These are phyloP conservation scores for Penaeus monodon DNA, from an alignment of 2,888 invertebrate species.

Conservation along the genomic window DNA sequence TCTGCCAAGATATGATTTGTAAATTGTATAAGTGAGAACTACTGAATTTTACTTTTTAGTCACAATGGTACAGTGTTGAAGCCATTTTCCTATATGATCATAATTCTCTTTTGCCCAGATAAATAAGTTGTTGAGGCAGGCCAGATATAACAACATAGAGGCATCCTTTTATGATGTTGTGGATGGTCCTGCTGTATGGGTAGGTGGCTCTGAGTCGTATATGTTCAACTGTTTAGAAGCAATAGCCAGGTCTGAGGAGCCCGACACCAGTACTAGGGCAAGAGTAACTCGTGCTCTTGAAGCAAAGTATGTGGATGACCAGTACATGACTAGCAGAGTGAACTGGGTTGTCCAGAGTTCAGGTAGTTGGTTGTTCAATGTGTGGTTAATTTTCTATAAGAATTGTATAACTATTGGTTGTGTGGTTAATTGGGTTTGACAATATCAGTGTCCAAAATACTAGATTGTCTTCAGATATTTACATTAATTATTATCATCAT, in stretches of 20 bases:
- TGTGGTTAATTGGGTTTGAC: no score
- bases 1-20: no score
- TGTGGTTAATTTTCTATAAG: not conserved
- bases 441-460: no score
- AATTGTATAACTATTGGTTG: no score
- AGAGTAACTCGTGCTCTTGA: constrained; percentile 87
- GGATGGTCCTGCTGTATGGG: constrained; percentile 74
- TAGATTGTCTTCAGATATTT: no score
- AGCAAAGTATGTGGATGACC: constrained; percentile 73
- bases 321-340: constrained; percentile 89
- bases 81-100: not conserved
- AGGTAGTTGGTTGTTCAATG: constrained; percentile 31
- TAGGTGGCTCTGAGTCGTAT: constrained; percentile 93
- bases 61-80: not conserved
- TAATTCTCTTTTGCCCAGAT: constrained; percentile 16
- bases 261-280: constrained; percentile 85
- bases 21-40: no score
- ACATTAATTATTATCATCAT: no score
- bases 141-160: constrained; percentile 12
- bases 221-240: constrained; percentile 98
- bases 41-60: no score
- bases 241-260: constrained; percentile 80
- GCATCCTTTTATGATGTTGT: constrained; percentile 34
- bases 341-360: constrained; percentile 99
- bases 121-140: constrained; percentile 25